Conservation (phyloP, 2,113 vertebrate genomes). For the Jacana jacana region DNA sequence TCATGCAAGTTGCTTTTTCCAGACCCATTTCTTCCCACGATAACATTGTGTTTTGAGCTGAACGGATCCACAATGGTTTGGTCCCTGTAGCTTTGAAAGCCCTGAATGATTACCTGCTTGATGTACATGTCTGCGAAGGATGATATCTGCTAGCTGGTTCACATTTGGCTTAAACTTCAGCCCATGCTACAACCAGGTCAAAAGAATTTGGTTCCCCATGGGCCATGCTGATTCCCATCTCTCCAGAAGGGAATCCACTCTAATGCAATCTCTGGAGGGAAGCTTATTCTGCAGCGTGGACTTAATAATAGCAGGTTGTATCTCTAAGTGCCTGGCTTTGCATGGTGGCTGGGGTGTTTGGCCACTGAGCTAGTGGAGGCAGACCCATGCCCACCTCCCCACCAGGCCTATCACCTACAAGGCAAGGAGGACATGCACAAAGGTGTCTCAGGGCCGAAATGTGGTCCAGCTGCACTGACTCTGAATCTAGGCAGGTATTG, state of each 20-base stretch:
- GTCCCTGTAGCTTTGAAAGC: constrained; percentile 98
- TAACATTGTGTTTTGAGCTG: constrained; percentile 98
- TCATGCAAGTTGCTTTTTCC: neutral
- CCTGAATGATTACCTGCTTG: constrained; percentile 99
- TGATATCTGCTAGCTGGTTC: neutral
- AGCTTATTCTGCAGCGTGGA: neutral
- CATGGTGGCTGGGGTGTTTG: neutral
- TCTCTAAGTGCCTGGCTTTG: neutral
- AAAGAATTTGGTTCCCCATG: neutral
- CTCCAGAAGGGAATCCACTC: neutral
- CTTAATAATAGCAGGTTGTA: accelerated
- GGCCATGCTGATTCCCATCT: neutral
- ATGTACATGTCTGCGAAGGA: too few species aligned
- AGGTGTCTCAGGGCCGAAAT: neutral
- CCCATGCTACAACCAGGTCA: neutral
- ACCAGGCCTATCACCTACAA: neutral
- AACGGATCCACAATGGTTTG: constrained; percentile 99
- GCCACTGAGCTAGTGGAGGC: accelerated
- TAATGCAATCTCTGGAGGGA: neutral
- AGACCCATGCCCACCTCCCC: accelerated
- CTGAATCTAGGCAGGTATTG: neutral
- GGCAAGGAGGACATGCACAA: neutral
- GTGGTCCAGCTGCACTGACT: neutral
- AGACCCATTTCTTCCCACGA: too few species aligned
- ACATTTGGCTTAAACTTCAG: neutral